These are phyloP conservation scores for Rhynchotus rufescens DNA, from an alignment of 2,797 vertebrate species.

Conservation along the genomic window DNA sequence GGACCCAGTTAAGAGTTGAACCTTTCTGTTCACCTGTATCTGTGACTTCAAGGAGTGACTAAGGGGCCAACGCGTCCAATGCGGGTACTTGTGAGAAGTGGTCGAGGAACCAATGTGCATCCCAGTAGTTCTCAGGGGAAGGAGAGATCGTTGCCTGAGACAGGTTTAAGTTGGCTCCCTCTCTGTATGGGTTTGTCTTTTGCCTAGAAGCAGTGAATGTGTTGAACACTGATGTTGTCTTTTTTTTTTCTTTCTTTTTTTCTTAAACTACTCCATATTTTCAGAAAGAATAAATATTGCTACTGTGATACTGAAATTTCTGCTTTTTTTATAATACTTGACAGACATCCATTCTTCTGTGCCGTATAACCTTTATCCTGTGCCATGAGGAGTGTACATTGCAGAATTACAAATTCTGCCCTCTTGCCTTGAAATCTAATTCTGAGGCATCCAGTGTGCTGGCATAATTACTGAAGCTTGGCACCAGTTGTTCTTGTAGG, in stretches of 20 bases:
- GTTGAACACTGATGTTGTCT: not conserved
- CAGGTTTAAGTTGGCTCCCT: not conserved
- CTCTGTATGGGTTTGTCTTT: not conserved
- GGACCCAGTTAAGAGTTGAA: not conserved
- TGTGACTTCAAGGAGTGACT: not conserved
- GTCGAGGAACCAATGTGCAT: not conserved
- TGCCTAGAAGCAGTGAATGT: not conserved
- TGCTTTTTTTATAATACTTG: not conserved
- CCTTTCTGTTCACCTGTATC: not conserved
- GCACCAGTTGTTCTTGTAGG: not conserved
- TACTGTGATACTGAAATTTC: not conserved
- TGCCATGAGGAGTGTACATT: not conserved
- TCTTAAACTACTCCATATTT: no score
- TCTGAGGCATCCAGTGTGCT: not conserved
- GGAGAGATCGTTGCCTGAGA: not conserved
- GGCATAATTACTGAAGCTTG: not conserved
- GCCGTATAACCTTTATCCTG: not conserved
- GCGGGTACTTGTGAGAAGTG: not conserved
- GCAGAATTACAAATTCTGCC: not conserved
- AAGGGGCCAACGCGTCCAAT: fast-evolving
- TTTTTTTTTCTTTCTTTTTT: no score
- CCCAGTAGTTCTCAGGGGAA: not conserved
- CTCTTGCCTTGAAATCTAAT: not conserved
- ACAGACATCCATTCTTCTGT: not conserved
- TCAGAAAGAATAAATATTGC: not conserved